Evolutionary conservation across 2,797 vertebrate genomes (phyloP).

Genomic region (Pantherophis alleghaniensis): DNA sequence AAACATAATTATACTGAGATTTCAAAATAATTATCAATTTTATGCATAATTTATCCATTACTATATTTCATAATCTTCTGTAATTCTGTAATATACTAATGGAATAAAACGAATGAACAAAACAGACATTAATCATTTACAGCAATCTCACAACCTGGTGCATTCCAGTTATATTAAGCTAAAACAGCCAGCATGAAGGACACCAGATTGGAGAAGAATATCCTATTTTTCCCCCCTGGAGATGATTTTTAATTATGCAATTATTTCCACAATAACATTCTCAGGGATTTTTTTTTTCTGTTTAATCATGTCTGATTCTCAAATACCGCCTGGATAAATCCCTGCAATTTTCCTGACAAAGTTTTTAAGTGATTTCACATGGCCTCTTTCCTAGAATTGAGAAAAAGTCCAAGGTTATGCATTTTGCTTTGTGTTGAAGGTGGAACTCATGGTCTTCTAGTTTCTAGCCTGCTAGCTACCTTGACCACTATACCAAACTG

Average conservation of each 20-base stretch:
- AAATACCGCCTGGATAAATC: background rate
- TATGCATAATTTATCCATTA: background rate
- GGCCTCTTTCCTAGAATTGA: background rate
- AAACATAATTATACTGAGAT: background rate
- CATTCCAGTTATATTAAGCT: background rate
- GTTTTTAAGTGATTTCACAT: background rate
- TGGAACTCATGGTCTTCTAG: background rate
- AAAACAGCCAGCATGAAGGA: background rate
- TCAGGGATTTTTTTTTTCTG: background rate
- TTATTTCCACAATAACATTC: background rate
- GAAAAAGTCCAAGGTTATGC: background rate
- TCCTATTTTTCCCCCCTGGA: background rate
- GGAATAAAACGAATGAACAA: background rate
- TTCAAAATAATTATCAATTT: background rate
- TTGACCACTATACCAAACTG: background rate
- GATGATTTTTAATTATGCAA: background rate
- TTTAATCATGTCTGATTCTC: background rate
- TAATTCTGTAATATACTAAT: background rate
- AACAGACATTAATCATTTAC: background rate
- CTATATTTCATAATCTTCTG: background rate
- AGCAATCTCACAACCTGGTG: background rate
- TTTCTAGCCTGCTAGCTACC: background rate
- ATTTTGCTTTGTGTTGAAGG: background rate
- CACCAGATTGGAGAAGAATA: background rate
- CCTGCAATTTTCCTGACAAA: background rate